Conservation (phyloP, 2,113 vertebrate genomes). For the Burhinus oedicnemus region DNA sequence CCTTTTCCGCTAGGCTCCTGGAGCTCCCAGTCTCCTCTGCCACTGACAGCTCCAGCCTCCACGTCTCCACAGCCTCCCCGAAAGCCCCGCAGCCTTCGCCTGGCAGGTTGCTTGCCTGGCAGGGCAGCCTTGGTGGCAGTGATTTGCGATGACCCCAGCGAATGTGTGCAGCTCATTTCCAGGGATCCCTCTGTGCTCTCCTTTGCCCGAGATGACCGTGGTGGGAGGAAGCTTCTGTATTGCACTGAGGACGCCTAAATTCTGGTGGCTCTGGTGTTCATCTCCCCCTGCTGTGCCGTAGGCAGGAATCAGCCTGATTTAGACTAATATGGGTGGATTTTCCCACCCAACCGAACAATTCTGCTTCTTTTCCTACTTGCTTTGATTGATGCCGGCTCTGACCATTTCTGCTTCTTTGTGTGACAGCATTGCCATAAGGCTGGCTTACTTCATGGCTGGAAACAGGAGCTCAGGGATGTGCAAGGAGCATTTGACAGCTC, state of each 20-base stretch:
- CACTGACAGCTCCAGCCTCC: not conserved
- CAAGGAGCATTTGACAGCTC: not conserved
- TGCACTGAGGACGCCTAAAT: not conserved
- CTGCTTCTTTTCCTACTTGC: not conserved
- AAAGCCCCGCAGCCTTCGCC: not conserved
- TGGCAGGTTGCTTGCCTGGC: not conserved
- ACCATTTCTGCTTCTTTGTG: not conserved
- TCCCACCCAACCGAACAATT: not conserved
- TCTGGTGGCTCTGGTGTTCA: not conserved
- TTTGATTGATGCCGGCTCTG: not conserved
- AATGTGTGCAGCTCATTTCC: not conserved
- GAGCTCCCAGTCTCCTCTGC: not conserved
- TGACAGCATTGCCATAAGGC: fast-evolving
- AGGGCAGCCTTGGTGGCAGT: fast-evolving
- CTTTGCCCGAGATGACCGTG: not conserved
- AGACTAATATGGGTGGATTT: not conserved
- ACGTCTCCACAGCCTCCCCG: not conserved
- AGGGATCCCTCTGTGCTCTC: not conserved
- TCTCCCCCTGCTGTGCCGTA: fast-evolving
- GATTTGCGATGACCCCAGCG: not conserved
- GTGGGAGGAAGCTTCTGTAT: not conserved
- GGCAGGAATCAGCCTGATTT: not conserved
- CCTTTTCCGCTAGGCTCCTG: constrained; percentile 4
- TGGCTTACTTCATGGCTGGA: not conserved
- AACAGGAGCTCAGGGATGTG: not conserved